Conservation (phyloP, 2,888 invertebrate genomes). For the Nymphalis polychloros region DNA sequence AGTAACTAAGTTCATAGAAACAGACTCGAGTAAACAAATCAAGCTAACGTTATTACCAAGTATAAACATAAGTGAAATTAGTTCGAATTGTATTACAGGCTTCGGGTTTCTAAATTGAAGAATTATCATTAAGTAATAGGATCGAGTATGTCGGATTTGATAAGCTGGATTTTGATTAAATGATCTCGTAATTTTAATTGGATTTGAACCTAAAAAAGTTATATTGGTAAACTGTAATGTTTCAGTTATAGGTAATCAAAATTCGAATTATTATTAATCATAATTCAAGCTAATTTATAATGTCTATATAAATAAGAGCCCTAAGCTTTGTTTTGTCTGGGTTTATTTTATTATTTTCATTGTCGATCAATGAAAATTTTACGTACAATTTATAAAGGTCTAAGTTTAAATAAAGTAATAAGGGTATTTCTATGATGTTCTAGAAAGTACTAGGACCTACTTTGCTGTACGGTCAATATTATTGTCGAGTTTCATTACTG, state of each 20-base stretch:
- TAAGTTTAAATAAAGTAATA: no score
- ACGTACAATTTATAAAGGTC: no score
- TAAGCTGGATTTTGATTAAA: conserved; percentile 1
- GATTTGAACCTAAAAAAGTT: neutral
- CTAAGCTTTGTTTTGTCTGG: no score
- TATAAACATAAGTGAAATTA: conserved; percentile 37
- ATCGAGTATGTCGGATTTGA: conserved; percentile 10
- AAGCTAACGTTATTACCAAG: conserved; percentile 34
- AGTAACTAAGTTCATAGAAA: conserved; percentile 35
- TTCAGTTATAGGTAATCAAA: neutral
- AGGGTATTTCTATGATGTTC: no score
- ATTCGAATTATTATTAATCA: no score
- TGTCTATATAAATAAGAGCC: no score
- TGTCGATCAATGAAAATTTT: no score
- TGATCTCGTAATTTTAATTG: neutral
- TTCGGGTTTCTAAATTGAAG: conserved; percentile 20
- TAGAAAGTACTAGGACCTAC: no score
- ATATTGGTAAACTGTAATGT: neutral
- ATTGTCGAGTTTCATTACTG: no score
- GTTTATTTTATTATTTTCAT: no score
- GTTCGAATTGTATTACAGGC: conserved; percentile 28
- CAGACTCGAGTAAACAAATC: conserved; percentile 35
- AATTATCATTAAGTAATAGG: conserved; percentile 23
- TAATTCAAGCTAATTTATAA: no score
- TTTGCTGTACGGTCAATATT: no score